phyloP scores from a whole-genome alignment of 2,797 vertebrate genomes.

The Enteromius anoplus region DNA sequence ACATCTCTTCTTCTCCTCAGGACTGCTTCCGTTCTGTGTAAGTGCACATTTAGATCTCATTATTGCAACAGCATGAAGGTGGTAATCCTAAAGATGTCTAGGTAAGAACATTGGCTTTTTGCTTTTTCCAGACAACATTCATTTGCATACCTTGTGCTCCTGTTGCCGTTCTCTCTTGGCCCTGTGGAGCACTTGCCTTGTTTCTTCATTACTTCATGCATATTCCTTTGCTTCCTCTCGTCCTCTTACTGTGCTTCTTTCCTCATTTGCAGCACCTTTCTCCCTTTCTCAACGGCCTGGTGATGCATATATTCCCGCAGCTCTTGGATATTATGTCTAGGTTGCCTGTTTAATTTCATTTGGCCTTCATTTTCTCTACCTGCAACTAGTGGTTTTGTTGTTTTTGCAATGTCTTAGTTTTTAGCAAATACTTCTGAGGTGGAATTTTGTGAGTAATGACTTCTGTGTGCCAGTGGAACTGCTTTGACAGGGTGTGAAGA shows the following conservation, averaged over 20 bases:
- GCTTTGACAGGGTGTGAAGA: neutral
- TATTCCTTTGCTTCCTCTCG: slow-evolving; percentile 61
- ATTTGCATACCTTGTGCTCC: slow-evolving; percentile 23
- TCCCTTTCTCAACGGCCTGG: slow-evolving; percentile 64
- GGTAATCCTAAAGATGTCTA: neutral
- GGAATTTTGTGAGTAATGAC: neutral
- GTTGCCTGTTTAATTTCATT: slow-evolving; percentile 6
- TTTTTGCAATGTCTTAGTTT: neutral
- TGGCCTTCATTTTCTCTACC: slow-evolving; percentile 12
- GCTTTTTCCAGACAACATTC: slow-evolving; percentile 9
- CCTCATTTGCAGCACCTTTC: slow-evolving; percentile 60
- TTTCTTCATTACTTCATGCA: slow-evolving; percentile 71
- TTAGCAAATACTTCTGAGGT: neutral
- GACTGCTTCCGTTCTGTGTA: slow-evolving; percentile 17
- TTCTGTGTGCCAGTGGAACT: neutral
- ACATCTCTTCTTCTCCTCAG: neutral
- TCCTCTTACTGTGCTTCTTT: slow-evolving; percentile 22
- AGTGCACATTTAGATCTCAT: slow-evolving; percentile 20
- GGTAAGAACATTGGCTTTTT: slow-evolving; percentile 6
- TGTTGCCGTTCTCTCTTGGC: slow-evolving; percentile 26
- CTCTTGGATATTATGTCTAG: slow-evolving; percentile 56
- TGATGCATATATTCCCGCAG: slow-evolving; percentile 68
- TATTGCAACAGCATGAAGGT: neutral
- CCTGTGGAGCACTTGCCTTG: slow-evolving; percentile 68
- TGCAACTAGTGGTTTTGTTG: slow-evolving; percentile 38